Base-by-base conservation (phyloP, 2,113 vertebrate genomes). In the Protobothrops mucrosquamatus region DNA sequence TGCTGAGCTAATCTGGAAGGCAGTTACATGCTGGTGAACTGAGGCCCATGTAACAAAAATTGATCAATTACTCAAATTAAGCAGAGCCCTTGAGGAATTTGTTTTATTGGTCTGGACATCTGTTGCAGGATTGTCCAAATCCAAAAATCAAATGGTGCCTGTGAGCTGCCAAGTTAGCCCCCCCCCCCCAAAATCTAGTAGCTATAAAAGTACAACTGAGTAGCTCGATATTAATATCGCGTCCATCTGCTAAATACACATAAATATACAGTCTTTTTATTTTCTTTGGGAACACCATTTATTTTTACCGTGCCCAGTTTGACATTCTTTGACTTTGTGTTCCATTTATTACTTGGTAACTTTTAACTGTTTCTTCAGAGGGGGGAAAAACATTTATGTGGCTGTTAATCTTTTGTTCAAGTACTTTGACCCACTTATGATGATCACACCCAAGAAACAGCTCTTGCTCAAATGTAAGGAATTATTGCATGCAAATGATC, bases 61-160 rank as follows among this genome's bases (percentile, higher is more conserved):
- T 99, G 99, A 99, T 99, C 99, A 99, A 99, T 99, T 99, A 98
- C 98, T 98, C 98, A 97, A 99, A 99, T 99, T 99, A 99, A 98
- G 97, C 97, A 95, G 97, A 98, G 98, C 98, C 99, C 99, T 99
- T 98, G 97, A 99, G 99, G 99, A 99, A 98, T 99, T 98, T 98
- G 97, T 98, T 99, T 99, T 99, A 99, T 99, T 98, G 98, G 98
- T 98, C 98, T 98, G 98, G 99, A 99, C 99, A 99, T 99, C 99
- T 99, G 99, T 99, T 99, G 98, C 98, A 98, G 99, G 98, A 99
- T 99, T 99, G 99, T 99, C 99, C 99, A 99, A 99, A 99, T 99
- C 99, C 99, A 98, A 99, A 98, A 99, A 99, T 99, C 99, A 99
- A 99, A 98, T 98, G 98, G 98, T 98, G 98, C 97, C 97, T 98